These are phyloP conservation scores for Syndactyla subalaris DNA, from an alignment of 2,797 vertebrate species.

Conservation along the genomic window DNA sequence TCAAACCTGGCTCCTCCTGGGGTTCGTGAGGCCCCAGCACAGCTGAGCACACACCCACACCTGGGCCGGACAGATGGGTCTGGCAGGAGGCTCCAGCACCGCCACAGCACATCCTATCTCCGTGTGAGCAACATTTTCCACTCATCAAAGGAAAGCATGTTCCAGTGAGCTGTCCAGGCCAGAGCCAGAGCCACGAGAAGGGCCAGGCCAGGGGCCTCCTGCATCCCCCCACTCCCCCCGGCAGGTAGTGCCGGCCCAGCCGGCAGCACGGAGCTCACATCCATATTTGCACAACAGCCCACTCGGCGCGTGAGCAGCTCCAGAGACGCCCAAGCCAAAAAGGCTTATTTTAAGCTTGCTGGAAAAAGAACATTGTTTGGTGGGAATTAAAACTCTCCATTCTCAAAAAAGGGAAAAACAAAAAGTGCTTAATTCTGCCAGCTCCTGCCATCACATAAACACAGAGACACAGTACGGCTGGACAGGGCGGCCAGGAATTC, in stretches of 20 bases:
- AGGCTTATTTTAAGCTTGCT: slow-evolving; percentile 80
- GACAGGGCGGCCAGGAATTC: neutral
- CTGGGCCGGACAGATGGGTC: fast-evolving
- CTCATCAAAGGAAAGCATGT: neutral
- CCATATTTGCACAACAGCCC: slow-evolving; percentile 82
- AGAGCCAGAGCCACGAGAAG: neutral
- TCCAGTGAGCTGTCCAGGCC: neutral
- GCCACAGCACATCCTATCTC: neutral
- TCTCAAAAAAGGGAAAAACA: slow-evolving; percentile 80
- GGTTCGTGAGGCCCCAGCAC: neutral
- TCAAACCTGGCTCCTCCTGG: fast-evolving
- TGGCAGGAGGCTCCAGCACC: fast-evolving
- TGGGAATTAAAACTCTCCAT: slow-evolving; percentile 74
- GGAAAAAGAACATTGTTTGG: slow-evolving; percentile 76
- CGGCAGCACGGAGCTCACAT: slow-evolving; percentile 36
- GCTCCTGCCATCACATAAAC: slow-evolving; percentile 34
- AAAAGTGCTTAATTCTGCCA: slow-evolving; percentile 53
- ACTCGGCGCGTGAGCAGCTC: slow-evolving; percentile 5
- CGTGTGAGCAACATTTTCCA: slow-evolving; percentile 1
- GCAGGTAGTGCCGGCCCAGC: slow-evolving; percentile 27
- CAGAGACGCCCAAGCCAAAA: slow-evolving; percentile 64
- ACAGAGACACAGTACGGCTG: neutral
- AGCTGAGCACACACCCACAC: neutral
- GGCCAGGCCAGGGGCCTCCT: neutral
- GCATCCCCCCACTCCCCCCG: neutral